Percentiles rank a stretch among this genome's conserved stretches.
Conservation (phyloP, 1,140 invertebrate species). For the Lysiphlebus fabarum region DNA sequence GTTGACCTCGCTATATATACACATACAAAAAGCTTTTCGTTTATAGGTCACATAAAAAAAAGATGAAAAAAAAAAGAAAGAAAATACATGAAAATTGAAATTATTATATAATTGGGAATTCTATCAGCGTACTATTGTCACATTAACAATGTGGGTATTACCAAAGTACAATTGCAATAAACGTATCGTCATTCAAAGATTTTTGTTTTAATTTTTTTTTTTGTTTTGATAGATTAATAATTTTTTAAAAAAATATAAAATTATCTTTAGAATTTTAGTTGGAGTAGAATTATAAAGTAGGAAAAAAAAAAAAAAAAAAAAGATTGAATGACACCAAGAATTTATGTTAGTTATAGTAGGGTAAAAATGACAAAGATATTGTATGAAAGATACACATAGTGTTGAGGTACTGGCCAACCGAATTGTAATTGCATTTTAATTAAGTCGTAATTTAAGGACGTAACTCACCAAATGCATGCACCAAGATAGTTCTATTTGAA, state of each 20-base stretch:
- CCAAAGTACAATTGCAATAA: too few species aligned
- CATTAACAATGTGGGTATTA: too few species aligned
- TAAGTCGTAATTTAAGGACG: conserved; percentile 39
- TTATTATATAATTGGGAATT: background rate
- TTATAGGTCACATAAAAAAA: conserved; percentile 4
- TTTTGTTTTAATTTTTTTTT: too few species aligned
- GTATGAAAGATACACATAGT: background rate
- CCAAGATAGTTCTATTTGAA: background rate
- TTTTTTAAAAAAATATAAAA: background rate
- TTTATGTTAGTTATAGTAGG: conserved; percentile 11
- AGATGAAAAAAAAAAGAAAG: conserved; percentile 7
- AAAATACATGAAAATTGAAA: conserved; percentile 4
- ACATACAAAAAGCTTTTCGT: conserved; percentile 2
- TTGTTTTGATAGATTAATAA: too few species aligned
- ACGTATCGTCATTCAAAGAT: too few species aligned
- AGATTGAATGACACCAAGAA: background rate
- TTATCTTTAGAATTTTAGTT: conserved; percentile 7
- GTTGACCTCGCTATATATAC: background rate
- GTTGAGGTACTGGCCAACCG: conserved; percentile 16
- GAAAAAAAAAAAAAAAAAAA: conserved; percentile 1
- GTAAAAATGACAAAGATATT: conserved; percentile 6
- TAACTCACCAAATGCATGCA: conserved; percentile 13
- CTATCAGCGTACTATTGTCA: too few species aligned
- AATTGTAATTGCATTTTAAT: conserved; percentile 41
- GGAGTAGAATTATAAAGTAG: conserved; percentile 1